Base-by-base conservation (phyloP, 2,888 invertebrate genomes). In the Zhuqinia jingwanae region DNA sequence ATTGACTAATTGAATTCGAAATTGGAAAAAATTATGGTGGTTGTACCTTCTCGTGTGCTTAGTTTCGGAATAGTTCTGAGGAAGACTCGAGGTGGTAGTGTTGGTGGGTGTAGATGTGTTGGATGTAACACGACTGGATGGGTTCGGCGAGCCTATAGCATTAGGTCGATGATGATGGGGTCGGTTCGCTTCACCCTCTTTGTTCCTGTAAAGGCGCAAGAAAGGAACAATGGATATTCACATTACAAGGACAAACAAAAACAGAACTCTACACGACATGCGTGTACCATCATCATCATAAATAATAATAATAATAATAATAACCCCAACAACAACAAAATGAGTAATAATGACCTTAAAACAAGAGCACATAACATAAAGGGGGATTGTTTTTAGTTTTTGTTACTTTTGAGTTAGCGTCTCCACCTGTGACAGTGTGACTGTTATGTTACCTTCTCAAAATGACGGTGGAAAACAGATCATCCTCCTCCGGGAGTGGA, bases 11-110 rank as follows among this genome's bases (percentile, higher is more conserved):
- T 36, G 3, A 36, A 8, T 36, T 6, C n/a, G 56, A 77, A 25
- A 20, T 20, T 30, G 11, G 3, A 36, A 58, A 25, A 70, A 70
- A 25, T 25, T 2, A 58, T n/a, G 25, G 20, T 1, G 8, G 36
- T 20, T 68, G 5, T 85, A 85, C 85, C 85, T 85, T 58, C 85
- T 73, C 30, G 85, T 79, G 17, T 85, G 79, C 63, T 85, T 85
- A 50, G 30, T 80, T 85, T 85, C 85, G 79, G 85, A 85, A 85
- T 53, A 80, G 68, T 50, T 85, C 65, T 78, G 87, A 80, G 65
- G 86, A 77, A 68, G 60, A 70, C 53, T 78, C 63, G 84, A 76
- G 60, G 78, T 65, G 76, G 82, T 82, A 20, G 73, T 78, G 36
- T 73, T 75, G 58, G 85, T 42, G 58, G 58, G 42, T 53, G 70